phyloP scores from a whole-genome alignment of 2,888 invertebrate genomes.

The Hypomecis punctinalis region DNA sequence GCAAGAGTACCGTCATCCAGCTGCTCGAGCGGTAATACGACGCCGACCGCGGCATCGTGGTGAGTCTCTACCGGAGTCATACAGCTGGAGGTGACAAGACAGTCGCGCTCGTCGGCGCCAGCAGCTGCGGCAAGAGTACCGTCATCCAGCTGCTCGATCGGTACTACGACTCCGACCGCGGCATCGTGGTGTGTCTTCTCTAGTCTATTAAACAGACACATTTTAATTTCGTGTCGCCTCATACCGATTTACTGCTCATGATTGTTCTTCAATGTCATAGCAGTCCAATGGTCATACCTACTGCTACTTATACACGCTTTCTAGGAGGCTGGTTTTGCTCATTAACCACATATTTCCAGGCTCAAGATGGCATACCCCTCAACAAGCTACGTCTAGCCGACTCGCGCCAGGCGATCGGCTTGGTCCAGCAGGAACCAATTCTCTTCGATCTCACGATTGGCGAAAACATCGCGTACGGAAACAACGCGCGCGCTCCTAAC shows the following conservation, averaged over 20 bases:
- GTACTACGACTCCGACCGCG: no score
- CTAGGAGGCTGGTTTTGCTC: background rate
- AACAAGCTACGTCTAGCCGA: slow-evolving; percentile 83
- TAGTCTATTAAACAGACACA: no score
- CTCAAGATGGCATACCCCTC: slow-evolving; percentile 80
- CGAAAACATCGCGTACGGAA: slow-evolving; percentile 97
- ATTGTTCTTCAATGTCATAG: background rate
- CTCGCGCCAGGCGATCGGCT: slow-evolving; percentile 91
- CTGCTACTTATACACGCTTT: no score
- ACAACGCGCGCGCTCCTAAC: slow-evolving; percentile 87
- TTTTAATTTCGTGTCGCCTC: no score
- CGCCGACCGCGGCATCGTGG: slow-evolving; percentile 87
- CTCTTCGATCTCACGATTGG: slow-evolving; percentile 94
- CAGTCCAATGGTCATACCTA: no score
- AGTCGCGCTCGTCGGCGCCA: no score
- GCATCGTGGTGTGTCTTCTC: no score
- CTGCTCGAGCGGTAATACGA: slow-evolving; percentile 94
- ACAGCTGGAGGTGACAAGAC: no score
- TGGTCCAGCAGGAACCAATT: slow-evolving; percentile 96
- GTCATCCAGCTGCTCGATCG: no score
- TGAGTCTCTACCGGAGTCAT: slow-evolving; percentile 57
- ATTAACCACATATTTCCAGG: slow-evolving; percentile 53
- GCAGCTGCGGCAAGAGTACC: no score
- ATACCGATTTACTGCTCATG: no score
- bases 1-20: slow-evolving; percentile 95